These are phyloP conservation scores for Crossocerus cetratus DNA, from an alignment of 2,888 invertebrate genomes.

Conservation along the genomic window DNA sequence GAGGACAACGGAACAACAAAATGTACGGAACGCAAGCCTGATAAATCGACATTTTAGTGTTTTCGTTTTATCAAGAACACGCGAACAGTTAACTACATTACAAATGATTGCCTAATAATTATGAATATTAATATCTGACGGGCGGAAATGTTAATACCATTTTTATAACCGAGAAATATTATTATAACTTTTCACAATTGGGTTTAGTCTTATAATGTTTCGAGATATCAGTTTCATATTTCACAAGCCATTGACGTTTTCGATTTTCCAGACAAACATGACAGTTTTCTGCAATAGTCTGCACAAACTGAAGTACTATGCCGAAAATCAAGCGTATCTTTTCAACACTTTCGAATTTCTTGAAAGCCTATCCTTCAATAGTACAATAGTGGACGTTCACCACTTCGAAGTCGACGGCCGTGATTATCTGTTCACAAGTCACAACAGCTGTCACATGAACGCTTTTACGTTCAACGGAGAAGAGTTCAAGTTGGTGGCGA, in stretches of 20 bases:
- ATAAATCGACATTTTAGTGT: background rate
- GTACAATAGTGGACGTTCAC: constrained; percentile 65
- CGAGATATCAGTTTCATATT: no score
- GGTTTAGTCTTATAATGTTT: no score
- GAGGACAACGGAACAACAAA: constrained; percentile 5
- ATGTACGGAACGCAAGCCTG: constrained; percentile 33
- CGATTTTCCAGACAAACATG: constrained; percentile 42
- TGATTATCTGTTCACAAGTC: constrained; percentile 75
- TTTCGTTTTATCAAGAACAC: background rate
- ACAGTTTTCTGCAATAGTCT: constrained; percentile 53
- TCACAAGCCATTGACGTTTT: no score
- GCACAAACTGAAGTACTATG: constrained; percentile 35
- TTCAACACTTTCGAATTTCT: constrained; percentile 78
- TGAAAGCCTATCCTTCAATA: constrained; percentile 67
- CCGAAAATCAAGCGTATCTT: constrained; percentile 76
- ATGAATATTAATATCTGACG: no score
- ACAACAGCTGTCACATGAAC: constrained; percentile 75
- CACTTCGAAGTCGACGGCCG: constrained; percentile 67
- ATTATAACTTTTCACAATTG: no score
- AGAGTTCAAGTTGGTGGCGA: constrained; percentile 62
- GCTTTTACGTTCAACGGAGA: constrained; percentile 76
- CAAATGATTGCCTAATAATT: no score
- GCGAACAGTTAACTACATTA: no score
- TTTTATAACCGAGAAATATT: no score
- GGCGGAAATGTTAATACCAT: no score